phyloP scores from a whole-genome alignment of 2,113 vertebrate species.

The Albula goreensis region DNA sequence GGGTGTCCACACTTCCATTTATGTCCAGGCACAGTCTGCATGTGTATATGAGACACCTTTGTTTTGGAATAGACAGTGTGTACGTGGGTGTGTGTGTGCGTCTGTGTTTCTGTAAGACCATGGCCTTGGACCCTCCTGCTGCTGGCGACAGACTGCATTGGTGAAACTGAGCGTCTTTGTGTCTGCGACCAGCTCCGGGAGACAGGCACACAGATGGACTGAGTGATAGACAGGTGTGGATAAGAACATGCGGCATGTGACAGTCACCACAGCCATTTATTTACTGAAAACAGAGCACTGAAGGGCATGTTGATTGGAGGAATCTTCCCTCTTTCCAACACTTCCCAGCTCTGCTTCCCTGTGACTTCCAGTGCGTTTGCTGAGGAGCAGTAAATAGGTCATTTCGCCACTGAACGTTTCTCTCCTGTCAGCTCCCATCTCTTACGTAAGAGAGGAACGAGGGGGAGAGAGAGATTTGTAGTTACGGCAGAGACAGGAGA shows the following conservation, averaged over 20 bases:
- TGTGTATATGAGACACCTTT: no score
- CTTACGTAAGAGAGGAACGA: slow-evolving; percentile 29
- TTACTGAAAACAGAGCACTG: slow-evolving; percentile 9
- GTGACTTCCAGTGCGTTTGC: slow-evolving; percentile 8
- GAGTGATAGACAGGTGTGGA: background rate
- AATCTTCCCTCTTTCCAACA: background rate
- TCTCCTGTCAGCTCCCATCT: slow-evolving; percentile 24
- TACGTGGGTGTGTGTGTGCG: slow-evolving; percentile 9
- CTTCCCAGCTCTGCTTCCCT: background rate
- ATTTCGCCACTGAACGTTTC: slow-evolving; percentile 32
- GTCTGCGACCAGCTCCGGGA: background rate
- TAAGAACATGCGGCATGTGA: background rate
- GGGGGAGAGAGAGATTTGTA: background rate
- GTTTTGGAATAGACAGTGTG: background rate
- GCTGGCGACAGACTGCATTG: background rate
- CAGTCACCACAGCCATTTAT: background rate
- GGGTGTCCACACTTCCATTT: background rate
- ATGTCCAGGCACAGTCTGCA: no score
- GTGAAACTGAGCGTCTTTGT: background rate
- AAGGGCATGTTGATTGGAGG: background rate
- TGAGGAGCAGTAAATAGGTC: slow-evolving; percentile 37
- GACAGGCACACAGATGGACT: background rate
- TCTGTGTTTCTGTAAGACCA: background rate
- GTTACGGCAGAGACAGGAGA: background rate
- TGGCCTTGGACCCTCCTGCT: background rate